Percentiles rank a stretch among this genome's conserved stretches.
phyloP scores from a whole-genome alignment of 2,888 invertebrate species.

The Polyommatus icarus region DNA sequence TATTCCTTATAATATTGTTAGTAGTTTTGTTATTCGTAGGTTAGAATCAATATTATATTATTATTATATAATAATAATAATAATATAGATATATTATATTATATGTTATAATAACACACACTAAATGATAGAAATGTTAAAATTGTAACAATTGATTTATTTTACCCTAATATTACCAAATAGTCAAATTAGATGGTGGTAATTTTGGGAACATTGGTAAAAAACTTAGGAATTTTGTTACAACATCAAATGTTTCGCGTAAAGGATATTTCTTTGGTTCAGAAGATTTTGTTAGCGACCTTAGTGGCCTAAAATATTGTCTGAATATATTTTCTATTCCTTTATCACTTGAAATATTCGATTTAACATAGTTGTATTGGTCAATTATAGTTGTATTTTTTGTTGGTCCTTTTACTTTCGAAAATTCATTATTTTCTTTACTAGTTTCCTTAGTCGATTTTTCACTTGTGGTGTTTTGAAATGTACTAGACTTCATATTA shows the following conservation, averaged over 20 bases:
- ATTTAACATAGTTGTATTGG: neutral
- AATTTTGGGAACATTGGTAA: constrained; percentile 58
- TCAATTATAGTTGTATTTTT: neutral
- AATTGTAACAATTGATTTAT: neutral
- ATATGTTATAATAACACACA: neutral
- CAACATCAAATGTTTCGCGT: constrained; percentile 43
- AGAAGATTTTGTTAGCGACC: constrained; percentile 40
- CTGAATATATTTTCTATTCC: neutral
- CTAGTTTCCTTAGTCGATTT: neutral
- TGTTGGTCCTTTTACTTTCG: neutral
- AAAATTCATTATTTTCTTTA: neutral
- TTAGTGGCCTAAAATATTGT: constrained; percentile 34
- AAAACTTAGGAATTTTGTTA: constrained; percentile 50
- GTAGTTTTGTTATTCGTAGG: too few species aligned
- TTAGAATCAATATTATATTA: too few species aligned
- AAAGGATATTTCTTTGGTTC: neutral
- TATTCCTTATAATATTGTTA: too few species aligned
- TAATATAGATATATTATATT: too few species aligned
- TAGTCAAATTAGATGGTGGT: constrained; percentile 35
- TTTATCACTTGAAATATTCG: constrained; percentile 6
- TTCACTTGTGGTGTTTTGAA: neutral
- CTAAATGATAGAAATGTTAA: neutral
- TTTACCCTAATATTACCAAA: constrained; percentile 10
- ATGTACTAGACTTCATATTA: neutral
- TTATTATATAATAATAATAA: too few species aligned